A percentile compares a stretch with the other conserved stretches of the same genome.
These are phyloP conservation scores for Nymphalis io DNA, from an alignment of 1,140 invertebrate species.

Conservation along the genomic window DNA sequence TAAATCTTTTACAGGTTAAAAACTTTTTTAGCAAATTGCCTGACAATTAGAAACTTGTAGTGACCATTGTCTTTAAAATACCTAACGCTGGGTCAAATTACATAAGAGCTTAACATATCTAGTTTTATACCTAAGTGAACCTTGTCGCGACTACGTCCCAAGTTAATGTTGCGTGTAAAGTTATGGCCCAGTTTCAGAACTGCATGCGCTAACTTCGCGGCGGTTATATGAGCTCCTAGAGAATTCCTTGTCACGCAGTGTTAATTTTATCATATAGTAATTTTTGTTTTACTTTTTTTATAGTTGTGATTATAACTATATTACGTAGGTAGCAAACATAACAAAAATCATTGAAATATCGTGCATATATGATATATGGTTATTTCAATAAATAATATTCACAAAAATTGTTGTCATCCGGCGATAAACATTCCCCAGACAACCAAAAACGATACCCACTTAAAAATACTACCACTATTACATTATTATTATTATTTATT, in stretches of 20 bases:
- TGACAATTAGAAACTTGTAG: not conserved
- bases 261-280: conserved; percentile 46
- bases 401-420: no score
- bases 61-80: not conserved
- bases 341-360: no score
- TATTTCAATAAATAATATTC: no score
- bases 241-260: conserved; percentile 64
- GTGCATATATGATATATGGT: no score
- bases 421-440: no score
- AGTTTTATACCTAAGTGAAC: conserved; percentile 31
- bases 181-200: conserved; percentile 68
- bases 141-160: conserved; percentile 62
- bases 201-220: conserved; percentile 66
- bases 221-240: conserved; percentile 57
- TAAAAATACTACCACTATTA: no score
- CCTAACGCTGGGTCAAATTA: not conserved
- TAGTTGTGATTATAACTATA: no score
- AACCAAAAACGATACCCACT: no score
- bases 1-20: no score
- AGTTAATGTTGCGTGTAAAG: conserved; percentile 77
- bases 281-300: not conserved
- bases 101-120: conserved; percentile 16
- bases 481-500: no score
- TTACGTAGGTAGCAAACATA: no score
- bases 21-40: no score